Evolutionary conservation across 2,797 vertebrate species (phyloP).

Genomic region (Phoebastria nigripes): DNA sequence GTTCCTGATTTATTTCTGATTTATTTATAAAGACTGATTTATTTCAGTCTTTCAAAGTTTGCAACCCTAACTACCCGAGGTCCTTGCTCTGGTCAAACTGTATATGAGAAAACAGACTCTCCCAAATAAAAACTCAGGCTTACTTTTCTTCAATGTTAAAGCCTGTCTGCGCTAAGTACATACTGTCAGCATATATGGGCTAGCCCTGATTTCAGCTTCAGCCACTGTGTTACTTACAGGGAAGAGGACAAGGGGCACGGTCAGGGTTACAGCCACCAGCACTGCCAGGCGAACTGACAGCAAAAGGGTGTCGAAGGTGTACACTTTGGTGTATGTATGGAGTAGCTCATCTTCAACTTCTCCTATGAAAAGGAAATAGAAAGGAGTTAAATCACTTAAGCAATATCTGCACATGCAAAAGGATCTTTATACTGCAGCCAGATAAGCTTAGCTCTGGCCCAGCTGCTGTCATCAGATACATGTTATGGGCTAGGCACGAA

Average conservation of each 20-base stretch:
- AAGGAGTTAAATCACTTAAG: background rate
- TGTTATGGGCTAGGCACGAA: background rate
- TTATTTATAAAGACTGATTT: slow-evolving; percentile 21
- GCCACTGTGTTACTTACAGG: slow-evolving; percentile 83
- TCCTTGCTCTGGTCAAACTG: background rate
- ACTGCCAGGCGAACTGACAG: slow-evolving; percentile 93
- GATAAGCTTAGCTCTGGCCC: background rate
- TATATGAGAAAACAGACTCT: background rate
- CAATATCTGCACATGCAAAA: background rate
- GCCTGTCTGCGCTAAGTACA: background rate
- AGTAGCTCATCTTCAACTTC: slow-evolving; percentile 94
- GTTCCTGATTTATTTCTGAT: background rate
- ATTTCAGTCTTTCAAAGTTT: background rate
- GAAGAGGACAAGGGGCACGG: slow-evolving; percentile 95
- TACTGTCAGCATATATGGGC: too few species aligned
- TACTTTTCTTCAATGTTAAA: background rate
- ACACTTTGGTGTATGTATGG: slow-evolving; percentile 93
- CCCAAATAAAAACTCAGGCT: background rate
- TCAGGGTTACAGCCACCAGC: slow-evolving; percentile 92
- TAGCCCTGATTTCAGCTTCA: background rate
- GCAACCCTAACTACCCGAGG: background rate
- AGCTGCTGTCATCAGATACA: background rate
- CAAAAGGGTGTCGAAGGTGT: slow-evolving; percentile 87
- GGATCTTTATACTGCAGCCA: background rate
- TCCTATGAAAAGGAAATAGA: slow-evolving; percentile 68